These are phyloP conservation scores for Neomonachus schauinslandi DNA, from an alignment of 2,113 vertebrate genomes.

Conservation along the genomic window DNA sequence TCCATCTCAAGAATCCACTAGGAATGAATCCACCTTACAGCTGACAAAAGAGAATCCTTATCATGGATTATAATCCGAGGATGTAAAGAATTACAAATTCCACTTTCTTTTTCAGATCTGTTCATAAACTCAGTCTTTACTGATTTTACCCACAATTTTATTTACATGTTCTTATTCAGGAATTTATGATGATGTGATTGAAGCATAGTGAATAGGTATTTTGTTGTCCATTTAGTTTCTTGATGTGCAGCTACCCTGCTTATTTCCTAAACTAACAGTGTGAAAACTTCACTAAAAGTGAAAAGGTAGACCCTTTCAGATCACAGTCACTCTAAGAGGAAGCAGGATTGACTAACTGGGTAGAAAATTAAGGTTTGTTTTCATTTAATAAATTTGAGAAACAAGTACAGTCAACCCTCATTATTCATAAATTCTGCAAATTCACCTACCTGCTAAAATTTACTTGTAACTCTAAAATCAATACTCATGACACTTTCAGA, in stretches of 20 bases:
- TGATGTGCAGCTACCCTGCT: neutral
- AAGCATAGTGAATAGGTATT: neutral
- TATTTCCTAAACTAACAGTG: constrained; percentile 16
- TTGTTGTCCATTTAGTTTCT: neutral
- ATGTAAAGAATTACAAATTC: constrained; percentile 20
- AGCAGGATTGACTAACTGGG: neutral
- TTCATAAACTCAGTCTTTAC: neutral
- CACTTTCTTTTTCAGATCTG: neutral
- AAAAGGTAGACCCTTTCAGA: neutral
- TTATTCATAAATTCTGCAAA: neutral
- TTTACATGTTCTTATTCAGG: neutral
- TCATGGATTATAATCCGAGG: neutral
- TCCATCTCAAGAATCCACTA: neutral
- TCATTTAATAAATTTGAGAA: constrained; percentile 7
- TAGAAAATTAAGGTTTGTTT: neutral
- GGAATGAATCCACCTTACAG: neutral
- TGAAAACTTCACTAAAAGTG: neutral
- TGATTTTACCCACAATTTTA: neutral
- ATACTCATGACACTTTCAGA: neutral
- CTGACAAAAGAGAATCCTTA: neutral
- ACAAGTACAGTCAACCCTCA: neutral
- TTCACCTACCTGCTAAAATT: neutral
- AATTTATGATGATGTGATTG: neutral
- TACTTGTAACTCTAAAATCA: neutral
- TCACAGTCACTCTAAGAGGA: neutral